Percentiles rank a stretch among this genome's conserved stretches.
These are phyloP conservation scores for Buathra laborator DNA, from an alignment of 2,888 invertebrate genomes.

Conservation along the genomic window DNA sequence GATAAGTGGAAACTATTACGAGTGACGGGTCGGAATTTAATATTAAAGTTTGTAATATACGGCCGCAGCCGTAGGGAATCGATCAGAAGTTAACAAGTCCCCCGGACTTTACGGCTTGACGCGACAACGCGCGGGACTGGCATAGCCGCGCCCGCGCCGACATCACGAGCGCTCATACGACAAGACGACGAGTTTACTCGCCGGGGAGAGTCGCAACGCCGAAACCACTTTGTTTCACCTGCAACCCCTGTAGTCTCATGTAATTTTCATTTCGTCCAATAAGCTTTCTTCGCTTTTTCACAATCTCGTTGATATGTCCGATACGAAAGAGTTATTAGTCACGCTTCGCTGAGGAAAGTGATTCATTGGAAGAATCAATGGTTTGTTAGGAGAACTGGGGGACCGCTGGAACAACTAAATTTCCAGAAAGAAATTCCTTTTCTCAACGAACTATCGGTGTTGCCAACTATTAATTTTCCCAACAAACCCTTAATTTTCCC, in stretches of 20 bases:
- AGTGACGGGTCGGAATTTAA: constrained; percentile 79
- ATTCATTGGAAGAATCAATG: too few species aligned
- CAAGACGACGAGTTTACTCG: constrained; percentile 19
- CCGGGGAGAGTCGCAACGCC: background rate
- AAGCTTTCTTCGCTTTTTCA: constrained; percentile 10
- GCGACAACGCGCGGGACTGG: constrained; percentile 64
- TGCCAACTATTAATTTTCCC: too few species aligned
- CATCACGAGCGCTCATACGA: background rate
- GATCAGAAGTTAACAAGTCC: constrained; percentile 81
- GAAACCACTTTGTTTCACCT: constrained; percentile 15
- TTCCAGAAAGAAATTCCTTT: too few species aligned
- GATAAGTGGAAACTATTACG: constrained; percentile 77
- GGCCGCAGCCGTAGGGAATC: constrained; percentile 75
- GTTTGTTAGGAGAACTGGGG: too few species aligned
- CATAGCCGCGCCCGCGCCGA: constrained; percentile 12
- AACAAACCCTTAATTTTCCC: too few species aligned
- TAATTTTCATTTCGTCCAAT: constrained; percentile 7
- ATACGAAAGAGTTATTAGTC: background rate
- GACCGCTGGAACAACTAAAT: too few species aligned
- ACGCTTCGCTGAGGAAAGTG: too few species aligned
- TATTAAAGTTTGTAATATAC: constrained; percentile 80
- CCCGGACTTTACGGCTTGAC: constrained; percentile 79
- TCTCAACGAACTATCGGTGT: too few species aligned
- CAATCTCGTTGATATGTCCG: constrained; percentile 12
- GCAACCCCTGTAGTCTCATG: constrained; percentile 6